These are phyloP conservation scores for Pteronotus mesoamericanus DNA, from an alignment of 2,797 vertebrate genomes.

Conservation along the genomic window DNA sequence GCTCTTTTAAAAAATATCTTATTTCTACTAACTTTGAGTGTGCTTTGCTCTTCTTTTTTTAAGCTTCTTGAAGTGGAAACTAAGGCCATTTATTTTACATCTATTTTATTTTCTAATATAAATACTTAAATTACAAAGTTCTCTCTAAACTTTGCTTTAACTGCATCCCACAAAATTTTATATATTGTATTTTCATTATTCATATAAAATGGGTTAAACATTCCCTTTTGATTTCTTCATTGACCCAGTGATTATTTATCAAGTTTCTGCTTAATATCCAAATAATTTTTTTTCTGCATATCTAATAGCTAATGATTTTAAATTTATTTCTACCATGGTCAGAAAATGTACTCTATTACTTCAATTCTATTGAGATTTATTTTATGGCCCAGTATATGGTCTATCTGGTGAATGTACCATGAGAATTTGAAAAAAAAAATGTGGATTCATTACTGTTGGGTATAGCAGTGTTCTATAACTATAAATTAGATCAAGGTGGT, in stretches of 20 bases:
- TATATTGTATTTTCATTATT: neutral
- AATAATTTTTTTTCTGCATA: neutral
- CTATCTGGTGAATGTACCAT: neutral
- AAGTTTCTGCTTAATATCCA: neutral
- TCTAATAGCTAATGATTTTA: neutral
- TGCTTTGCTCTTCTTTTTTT: neutral
- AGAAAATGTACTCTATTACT: neutral
- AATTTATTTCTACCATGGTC: neutral
- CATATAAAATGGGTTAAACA: neutral
- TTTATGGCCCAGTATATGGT: neutral
- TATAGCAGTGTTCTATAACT: neutral
- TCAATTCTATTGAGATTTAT: neutral
- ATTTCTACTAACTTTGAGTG: neutral
- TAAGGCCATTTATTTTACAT: neutral
- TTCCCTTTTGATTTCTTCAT: neutral
- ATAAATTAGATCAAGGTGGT: slow-evolving; percentile 24
- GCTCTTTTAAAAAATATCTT: neutral
- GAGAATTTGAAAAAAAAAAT: neutral
- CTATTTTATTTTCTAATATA: slow-evolving; percentile 15
- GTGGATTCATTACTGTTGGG: neutral
- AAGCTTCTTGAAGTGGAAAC: neutral
- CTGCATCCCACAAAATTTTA: neutral
- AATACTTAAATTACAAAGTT: neutral
- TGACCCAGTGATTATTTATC: neutral
- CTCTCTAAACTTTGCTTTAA: neutral